Base-by-base conservation (phyloP, 1,140 invertebrate species). In the Drosophila sulfurigaster region DNA sequence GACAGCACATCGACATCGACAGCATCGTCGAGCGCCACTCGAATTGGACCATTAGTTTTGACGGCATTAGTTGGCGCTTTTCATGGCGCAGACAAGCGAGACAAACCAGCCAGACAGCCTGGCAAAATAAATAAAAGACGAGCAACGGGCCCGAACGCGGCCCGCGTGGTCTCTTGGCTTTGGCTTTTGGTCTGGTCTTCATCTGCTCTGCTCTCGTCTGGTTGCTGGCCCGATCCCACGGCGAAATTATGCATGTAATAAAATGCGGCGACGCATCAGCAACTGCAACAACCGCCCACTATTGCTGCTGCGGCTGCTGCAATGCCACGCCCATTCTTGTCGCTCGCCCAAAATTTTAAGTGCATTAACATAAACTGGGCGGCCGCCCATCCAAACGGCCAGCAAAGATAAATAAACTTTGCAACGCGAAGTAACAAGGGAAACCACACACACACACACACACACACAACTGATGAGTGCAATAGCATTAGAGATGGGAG, bases 21-120 rank as follows among this genome's bases (percentile, higher is more conserved):
- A 32, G 32, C 32, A 32, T 8, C 68, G 83, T 69, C 87, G 82
- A 91, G 81, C 80, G 81, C 80, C 88, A 91, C 88, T 91, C 78
- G 87, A 91, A 91, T 91, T 91, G 88, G 87, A 91, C 82, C 88
- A 91, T 91, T 91, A 91, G 88, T 91, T 91, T 91, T 85, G 87
- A 87, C 88, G 87, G 88, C 82, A 91, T 91, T 91, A 91, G 88
- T 91, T 87, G 81, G 67, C 69, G 81, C 77, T 72, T 76, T 81
- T 73, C 80, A 76, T 80, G 79, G 78, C 79, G 62, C 80, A 82
- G 85, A 52, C 56, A 28, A 76, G 57, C 75, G 57, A 54, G 76
- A 32, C 5, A 32, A 5, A 38, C 7, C 35, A 10, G 10, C 35
- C 67, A 74, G 78, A 66, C 76, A 62, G 38, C 56, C 30, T 43